Evolutionary conservation across 2,113 vertebrate genomes (phyloP), one percentile per base, ranked within the genome.

Genomic region (Grammomys dolichurus): DNA sequence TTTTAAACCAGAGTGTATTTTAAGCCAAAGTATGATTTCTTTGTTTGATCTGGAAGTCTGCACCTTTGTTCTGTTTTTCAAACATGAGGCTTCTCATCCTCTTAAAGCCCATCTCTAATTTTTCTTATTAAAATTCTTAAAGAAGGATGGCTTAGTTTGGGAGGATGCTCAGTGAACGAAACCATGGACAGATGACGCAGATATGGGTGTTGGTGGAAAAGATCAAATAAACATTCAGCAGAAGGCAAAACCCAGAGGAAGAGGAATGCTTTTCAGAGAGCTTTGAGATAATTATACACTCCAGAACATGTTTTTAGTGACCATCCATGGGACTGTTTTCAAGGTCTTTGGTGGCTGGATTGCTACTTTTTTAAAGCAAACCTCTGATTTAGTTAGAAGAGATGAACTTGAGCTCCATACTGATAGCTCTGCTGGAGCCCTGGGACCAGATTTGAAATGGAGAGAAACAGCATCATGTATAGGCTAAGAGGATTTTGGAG

Each of bases 1-100:
- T 89, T 75, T 88, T 88, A 88, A 88, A 20, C 40, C 17, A 72
- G 4, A 69, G 56, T 78, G 1, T 90, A 60, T 87, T 96, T 92
- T 96, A 92, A 67, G 31, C 33, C 58, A 86, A 80, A 75, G 60
- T 93, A 17, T 90, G 24, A 87, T 77, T 91, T 92, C 87, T 58
- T 94, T 88, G 56, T 85, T 94, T 93, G 87, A 86, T 85, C 85
- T 88, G 72, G 91, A 90, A 92, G 87, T 85, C 31, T 89, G 65
- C 14, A 91, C 51, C n/a, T 75, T 85, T 85, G 77, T 43, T 60
- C 60, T 40, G 63, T 46, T n/a, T 65, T 63, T 85, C 65, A 91
- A 93, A 28, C 54, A 65, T 80, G 19, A 43, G 17, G 1, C 9
- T 87, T 94, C 78, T 92, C 63, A 81, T 48, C 28, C 58, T 31